Evolutionary conservation across 2,113 vertebrate species (phyloP).

Genomic region (Rallus limicola): DNA sequence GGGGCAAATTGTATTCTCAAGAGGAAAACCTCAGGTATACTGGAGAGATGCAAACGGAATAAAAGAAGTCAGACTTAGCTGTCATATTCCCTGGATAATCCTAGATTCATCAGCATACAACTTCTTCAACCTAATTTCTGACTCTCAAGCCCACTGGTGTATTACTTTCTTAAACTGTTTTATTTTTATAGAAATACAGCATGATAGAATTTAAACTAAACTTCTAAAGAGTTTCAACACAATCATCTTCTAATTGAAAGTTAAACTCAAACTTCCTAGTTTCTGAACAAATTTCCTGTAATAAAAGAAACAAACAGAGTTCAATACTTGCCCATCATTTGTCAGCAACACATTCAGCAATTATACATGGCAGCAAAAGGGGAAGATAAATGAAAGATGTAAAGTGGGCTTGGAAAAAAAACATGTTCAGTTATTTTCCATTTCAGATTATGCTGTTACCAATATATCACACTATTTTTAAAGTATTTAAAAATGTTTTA

Average conservation of each 20-base stretch:
- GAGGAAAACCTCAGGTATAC: neutral
- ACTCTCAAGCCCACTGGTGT: fast-evolving
- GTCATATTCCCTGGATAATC: neutral
- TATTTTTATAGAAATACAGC: neutral
- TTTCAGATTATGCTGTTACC: neutral
- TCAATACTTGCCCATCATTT: neutral
- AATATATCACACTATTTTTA: neutral
- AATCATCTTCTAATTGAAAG: neutral
- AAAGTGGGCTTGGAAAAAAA: neutral
- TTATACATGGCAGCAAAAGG: neutral
- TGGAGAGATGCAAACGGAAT: neutral
- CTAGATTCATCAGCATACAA: neutral
- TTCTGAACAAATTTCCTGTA: neutral
- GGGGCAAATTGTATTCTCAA: neutral
- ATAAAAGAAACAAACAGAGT: neutral
- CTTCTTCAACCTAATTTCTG: neutral
- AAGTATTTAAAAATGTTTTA: neutral
- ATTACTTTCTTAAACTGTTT: neutral
- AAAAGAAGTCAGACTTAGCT: neutral
- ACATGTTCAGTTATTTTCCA: neutral
- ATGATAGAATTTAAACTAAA: neutral
- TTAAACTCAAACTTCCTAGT: neutral
- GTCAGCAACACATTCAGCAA: neutral
- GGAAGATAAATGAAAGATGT: neutral
- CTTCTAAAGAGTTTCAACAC: neutral